These are phyloP conservation scores for Oncopodura yosiiana DNA, from an alignment of 1,140 invertebrate species.

Conservation along the genomic window DNA sequence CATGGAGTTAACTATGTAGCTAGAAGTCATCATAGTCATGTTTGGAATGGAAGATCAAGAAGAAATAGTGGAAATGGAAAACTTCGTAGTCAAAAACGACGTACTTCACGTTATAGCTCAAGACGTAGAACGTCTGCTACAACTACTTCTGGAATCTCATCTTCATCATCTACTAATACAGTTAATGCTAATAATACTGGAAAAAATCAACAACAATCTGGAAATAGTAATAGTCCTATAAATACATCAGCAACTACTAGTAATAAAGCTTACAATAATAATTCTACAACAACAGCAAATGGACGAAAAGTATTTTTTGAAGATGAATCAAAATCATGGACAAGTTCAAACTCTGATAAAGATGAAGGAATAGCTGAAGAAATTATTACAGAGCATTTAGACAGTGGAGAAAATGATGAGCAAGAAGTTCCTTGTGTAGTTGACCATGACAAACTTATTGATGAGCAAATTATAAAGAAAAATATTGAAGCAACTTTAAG, in stretches of 20 bases:
- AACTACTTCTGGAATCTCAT: too few species aligned
- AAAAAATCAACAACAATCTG: too few species aligned
- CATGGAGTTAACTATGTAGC: background rate
- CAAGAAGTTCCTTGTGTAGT: background rate
- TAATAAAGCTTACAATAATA: background rate
- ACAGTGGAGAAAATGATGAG: constrained; percentile 2
- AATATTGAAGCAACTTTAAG: constrained; percentile 21
- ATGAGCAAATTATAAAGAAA: constrained; percentile 18
- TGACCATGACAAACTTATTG: background rate
- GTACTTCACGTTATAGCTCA: background rate
- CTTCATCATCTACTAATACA: too few species aligned
- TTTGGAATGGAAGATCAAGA: too few species aligned
- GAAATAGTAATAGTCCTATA: background rate
- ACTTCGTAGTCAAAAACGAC: too few species aligned
- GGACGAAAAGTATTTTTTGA: constrained; percentile 32
- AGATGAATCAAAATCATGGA: constrained; percentile 31
- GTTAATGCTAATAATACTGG: too few species aligned
- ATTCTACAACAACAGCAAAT: background rate
- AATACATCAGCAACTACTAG: background rate
- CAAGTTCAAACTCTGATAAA: constrained; percentile 33
- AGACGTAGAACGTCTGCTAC: background rate
- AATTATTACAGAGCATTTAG: constrained; percentile 20
- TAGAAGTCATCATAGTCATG: too few species aligned
- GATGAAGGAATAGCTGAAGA: constrained; percentile 35
- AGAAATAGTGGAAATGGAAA: background rate